These are phyloP conservation scores for Lanistes nyassanus DNA, from an alignment of 1,140 invertebrate species.

Conservation along the genomic window DNA sequence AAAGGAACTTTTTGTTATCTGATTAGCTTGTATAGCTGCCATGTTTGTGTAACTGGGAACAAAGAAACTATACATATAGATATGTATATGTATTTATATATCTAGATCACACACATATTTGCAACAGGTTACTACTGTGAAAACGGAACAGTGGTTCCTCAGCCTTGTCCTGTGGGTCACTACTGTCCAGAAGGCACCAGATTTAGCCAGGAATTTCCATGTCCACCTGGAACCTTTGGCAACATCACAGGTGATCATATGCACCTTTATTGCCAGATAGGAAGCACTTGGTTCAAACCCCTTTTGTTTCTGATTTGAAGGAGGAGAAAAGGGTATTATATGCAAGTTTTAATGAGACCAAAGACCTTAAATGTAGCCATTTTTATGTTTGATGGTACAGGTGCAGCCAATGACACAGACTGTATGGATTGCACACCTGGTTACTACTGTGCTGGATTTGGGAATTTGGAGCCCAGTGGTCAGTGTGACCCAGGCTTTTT, in stretches of 20 bases:
- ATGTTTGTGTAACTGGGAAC: too few relatives aligned
- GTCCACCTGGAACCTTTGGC: slow-evolving; percentile 60
- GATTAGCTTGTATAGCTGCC: too few relatives aligned
- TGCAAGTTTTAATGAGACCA: too few relatives aligned
- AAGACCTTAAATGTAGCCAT: too few relatives aligned
- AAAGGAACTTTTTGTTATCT: too few relatives aligned
- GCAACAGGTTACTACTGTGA: slow-evolving; percentile 56
- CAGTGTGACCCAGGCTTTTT: slow-evolving; percentile 60
- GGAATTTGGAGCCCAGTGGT: slow-evolving; percentile 53
- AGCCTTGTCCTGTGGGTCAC: slow-evolving; percentile 54
- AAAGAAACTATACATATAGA: too few relatives aligned
- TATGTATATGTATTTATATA: background rate
- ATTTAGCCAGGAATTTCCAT: slow-evolving; percentile 54
- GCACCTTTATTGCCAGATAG: too few relatives aligned
- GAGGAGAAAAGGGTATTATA: too few relatives aligned
- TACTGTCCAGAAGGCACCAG: slow-evolving; percentile 58
- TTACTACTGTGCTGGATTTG: slow-evolving; percentile 58
- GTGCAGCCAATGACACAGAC: slow-evolving; percentile 45
- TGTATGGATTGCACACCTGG: slow-evolving; percentile 60
- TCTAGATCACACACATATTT: too few relatives aligned
- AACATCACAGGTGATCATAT: slow-evolving; percentile 49
- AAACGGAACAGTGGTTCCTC: slow-evolving; percentile 58
- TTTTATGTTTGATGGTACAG: slow-evolving; percentile 33
- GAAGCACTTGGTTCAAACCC: too few relatives aligned
- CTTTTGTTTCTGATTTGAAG: too few relatives aligned